Evolutionary conservation across 2,113 vertebrate species (phyloP), one percentile per base, ranked within the genome.

Genomic region (Chroicocephalus ridibundus): DNA sequence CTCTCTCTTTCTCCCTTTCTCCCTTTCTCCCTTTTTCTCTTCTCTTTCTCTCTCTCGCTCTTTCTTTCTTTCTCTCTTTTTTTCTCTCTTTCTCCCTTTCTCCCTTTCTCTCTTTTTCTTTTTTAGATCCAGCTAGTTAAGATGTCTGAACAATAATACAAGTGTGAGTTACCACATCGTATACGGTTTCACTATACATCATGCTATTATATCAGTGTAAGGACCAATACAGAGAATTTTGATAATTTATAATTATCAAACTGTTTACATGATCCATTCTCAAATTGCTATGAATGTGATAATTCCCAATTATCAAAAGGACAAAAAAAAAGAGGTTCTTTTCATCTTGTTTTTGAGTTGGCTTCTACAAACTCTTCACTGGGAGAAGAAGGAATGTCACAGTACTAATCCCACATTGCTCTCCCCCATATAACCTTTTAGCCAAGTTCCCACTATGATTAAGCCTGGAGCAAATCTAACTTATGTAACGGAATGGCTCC

Each of bases 401-500:
- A 82, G 46, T 31, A 78, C 29, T 60, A 82, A 44, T 34, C 27
- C 46, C 54, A 54, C 11, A 34, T 29, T 71, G 51, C 16, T 22
- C 38, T 52, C 24, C 2, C 2, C 5, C 8, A 5, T 15, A 38
- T 2, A 74, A 38, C 1, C 2, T 61, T 81, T 78, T 32, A 52
- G 66, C 3, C 3, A 54, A 46, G 10, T 32, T 90, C n/a, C 18
- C 29, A 34, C 6, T 0, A 3, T 3, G 2, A 60, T 25, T 69
- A 65, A 65, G 31, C 7, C 25, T 32, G 4, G 10, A 68, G 12
- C 5, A 61, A 51, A 21, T 38, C 5, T 85, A 46, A 60, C 46
- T 72, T 76, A 65, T 36, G 17, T 10, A 60, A 36, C 3, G 5
- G 13, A 75, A 51, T 36, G 7, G 4, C 13, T 49, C 6, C 16